Conservation (phyloP, 2,888 invertebrate genomes). For the Monochamus alternatus region DNA sequence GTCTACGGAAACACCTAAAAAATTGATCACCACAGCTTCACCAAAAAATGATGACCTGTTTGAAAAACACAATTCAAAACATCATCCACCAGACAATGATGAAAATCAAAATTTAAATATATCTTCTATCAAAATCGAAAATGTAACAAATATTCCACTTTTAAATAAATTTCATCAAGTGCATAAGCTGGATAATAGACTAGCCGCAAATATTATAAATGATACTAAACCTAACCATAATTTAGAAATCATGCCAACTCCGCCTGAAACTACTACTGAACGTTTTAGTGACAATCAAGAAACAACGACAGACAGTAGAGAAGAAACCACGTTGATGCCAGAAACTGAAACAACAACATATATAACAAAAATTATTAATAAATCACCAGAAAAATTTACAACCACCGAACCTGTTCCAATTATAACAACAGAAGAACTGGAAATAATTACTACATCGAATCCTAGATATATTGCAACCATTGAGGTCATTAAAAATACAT, state of each 20-base stretch:
- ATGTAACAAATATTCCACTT: neutral
- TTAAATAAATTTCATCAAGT: neutral
- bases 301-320: slow-evolving; percentile 23
- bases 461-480: slow-evolving; percentile 20
- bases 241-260: slow-evolving; percentile 4
- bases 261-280: slow-evolving; percentile 22
- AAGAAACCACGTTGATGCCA: slow-evolving; percentile 41
- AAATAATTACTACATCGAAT: slow-evolving; percentile 12
- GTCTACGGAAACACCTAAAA: slow-evolving; percentile 31
- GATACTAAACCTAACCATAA: neutral
- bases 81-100: neutral
- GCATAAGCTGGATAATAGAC: neutral
- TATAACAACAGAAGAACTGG: slow-evolving; percentile 37
- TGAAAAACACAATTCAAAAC: neutral
- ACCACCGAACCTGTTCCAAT: slow-evolving; percentile 4
- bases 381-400: neutral
- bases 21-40: neutral
- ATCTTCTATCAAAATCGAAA: neutral
- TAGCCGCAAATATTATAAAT: neutral
- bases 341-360: slow-evolving; percentile 36
- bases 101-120: neutral
- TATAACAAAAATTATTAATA: slow-evolving; percentile 28
- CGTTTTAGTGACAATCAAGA: slow-evolving; percentile 27
- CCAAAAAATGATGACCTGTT: neutral
- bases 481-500: slow-evolving; percentile 25